Base-by-base conservation (phyloP, 2,888 invertebrate species). In the Drosophila affinis region DNA sequence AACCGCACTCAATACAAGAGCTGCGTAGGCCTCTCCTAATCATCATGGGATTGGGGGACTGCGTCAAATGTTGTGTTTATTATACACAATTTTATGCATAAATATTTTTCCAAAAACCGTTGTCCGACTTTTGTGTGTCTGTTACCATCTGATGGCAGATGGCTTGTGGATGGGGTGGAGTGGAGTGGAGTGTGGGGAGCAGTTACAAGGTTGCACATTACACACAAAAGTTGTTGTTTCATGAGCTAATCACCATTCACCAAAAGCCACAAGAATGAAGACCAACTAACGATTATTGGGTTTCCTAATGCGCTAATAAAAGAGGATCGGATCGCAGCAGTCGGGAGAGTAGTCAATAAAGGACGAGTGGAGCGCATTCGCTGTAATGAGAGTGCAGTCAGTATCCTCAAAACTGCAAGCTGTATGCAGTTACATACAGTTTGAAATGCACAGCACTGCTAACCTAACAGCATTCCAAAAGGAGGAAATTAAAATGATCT, bases 1-100 rank as follows among this genome's bases (percentile, higher is more conserved):
- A 17, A 29, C 14, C 2, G 27, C 45, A 45, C 9, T 39, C 21
- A 24, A 24, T n/a, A 39, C 24, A 51, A 32, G 47, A 54, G 59
- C 48, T 77, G 84, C 69, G 71, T 78, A 80, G 81, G 76, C 76
- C 61, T 65, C 61, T n/a, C 39, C 39, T 39, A 61, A 57, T 59
- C 73, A 65, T 63, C 46, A 56, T 47, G 47, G 32, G 21, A 18
- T 21, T 18, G n/a, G 39, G 45, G 27, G 39, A n/a, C 39, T n/a
- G 39, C 39, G 39, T 29, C 10, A 52, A 63, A 73, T 72, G 67
- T 72, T 73, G 21, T 21, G 21, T 21, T 21, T 73, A 54, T 60
- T 70, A 75, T 76, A 67, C 72, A 75, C 6, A 39, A 39, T 39
- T 68, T 79, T 79, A 81, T 87, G 79, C 79, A 79, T 75, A 62